Conservation (phyloP, 2,113 vertebrate genomes). For the Antechinus stuartii region DNA sequence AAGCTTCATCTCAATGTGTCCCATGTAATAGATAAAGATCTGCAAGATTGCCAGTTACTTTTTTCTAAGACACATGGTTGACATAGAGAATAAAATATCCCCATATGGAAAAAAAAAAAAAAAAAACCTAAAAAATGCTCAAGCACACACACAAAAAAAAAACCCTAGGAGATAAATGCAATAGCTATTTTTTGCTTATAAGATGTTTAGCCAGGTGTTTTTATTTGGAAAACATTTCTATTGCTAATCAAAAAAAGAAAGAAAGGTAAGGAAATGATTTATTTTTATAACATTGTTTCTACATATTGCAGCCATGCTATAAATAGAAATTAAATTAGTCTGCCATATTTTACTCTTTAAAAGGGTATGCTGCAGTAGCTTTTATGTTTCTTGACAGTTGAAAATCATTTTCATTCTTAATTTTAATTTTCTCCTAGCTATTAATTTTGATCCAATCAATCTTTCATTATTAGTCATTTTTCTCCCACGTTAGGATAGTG, state of each 20-base stretch:
- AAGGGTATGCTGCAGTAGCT: constrained; percentile 34
- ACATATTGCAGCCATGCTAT: constrained; percentile 26
- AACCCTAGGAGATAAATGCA: constrained; percentile 42
- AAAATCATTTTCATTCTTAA: constrained; percentile 46
- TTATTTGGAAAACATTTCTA: constrained; percentile 50
- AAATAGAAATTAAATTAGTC: constrained; percentile 31
- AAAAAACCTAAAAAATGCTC: not conserved
- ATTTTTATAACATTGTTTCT: constrained; percentile 28
- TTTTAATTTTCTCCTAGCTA: constrained; percentile 35
- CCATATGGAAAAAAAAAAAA: not conserved
- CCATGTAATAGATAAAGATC: not conserved
- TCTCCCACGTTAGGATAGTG: constrained; percentile 30
- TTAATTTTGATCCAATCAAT: constrained; percentile 35
- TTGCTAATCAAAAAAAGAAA: constrained; percentile 16
- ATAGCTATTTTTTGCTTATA: constrained; percentile 31
- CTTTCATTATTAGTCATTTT: constrained; percentile 27
- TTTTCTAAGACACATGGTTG: not conserved
- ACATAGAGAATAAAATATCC: not conserved
- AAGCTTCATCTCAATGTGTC: not conserved
- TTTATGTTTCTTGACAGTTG: constrained; percentile 25
- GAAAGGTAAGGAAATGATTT: constrained; percentile 21
- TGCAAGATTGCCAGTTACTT: not conserved
- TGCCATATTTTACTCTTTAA: constrained; percentile 26
- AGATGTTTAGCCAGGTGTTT: constrained; percentile 23
- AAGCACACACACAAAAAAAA: not conserved